Evolutionary conservation across 2,888 invertebrate species (phyloP).

Genomic region (Platerodrilus igneus): DNA sequence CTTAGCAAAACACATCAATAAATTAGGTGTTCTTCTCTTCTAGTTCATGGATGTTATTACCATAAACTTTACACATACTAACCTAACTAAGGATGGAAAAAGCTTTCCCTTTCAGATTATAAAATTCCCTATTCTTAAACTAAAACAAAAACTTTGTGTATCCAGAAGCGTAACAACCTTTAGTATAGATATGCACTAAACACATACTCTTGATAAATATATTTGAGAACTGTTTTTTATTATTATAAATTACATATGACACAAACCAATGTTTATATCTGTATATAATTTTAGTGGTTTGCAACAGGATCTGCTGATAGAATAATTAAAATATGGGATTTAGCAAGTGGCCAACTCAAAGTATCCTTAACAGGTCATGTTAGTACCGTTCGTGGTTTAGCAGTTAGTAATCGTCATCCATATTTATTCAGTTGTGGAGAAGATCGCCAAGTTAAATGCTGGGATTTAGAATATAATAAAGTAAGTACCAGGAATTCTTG

Average conservation of each 20-base stretch:
- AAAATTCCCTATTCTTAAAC: too few species aligned
- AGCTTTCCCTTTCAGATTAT: too few species aligned
- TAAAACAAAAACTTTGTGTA: too few species aligned
- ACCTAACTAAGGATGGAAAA: too few species aligned
- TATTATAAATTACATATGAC: slow-evolving; percentile 9
- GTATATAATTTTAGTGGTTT: slow-evolving; percentile 59
- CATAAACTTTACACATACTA: too few species aligned
- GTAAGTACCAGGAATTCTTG: slow-evolving; percentile 45
- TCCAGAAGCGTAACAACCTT: too few species aligned
- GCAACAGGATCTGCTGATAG: slow-evolving; percentile 93
- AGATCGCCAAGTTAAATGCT: slow-evolving; percentile 98
- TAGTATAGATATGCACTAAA: background rate
- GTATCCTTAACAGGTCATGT: slow-evolving; percentile 98
- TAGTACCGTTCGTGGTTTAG: slow-evolving; percentile 93
- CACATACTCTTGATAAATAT: background rate
- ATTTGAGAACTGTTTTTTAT: slow-evolving; percentile 7
- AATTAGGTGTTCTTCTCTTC: too few species aligned
- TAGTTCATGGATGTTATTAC: too few species aligned
- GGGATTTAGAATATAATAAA: slow-evolving; percentile 99
- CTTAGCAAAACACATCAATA: too few species aligned
- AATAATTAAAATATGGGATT: slow-evolving; percentile 99
- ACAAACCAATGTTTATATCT: slow-evolving; percentile 4
- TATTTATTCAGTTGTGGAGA: slow-evolving; percentile 99
- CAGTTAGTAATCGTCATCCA: slow-evolving; percentile 90
- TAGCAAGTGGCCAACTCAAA: slow-evolving; percentile 92